These are phyloP conservation scores for Sebastolobus altivelis DNA, from an alignment of 2,797 vertebrate species.

Conservation along the genomic window DNA sequence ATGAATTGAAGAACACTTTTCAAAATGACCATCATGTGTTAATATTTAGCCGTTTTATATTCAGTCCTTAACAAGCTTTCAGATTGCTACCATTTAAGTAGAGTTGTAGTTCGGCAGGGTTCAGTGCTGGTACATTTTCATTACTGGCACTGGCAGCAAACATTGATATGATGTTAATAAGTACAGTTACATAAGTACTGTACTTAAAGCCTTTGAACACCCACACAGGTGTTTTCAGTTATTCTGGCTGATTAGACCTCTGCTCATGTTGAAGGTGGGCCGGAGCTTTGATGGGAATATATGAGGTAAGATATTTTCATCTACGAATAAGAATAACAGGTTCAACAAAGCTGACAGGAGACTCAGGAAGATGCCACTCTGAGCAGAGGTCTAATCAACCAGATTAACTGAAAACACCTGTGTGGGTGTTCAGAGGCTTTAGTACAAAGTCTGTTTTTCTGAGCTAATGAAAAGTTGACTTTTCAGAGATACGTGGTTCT, in stretches of 20 bases:
- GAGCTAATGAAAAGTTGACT: not conserved
- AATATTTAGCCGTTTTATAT: not conserved
- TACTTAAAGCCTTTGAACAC: not conserved
- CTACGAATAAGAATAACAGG: not conserved
- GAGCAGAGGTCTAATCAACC: not conserved
- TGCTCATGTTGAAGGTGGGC: not conserved
- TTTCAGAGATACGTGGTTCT: not conserved
- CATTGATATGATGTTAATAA: not conserved
- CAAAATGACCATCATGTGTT: not conserved
- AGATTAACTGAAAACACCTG: not conserved
- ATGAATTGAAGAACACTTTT: not conserved
- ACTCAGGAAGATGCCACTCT: not conserved
- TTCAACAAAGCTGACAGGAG: not conserved
- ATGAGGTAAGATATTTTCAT: not conserved
- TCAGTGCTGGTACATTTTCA: not conserved
- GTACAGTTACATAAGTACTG: not conserved
- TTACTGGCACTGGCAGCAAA: too few relatives aligned
- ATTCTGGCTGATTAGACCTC: not conserved
- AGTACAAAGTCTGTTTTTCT: accelerated
- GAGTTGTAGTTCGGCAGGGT: not conserved
- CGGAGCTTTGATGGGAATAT: not conserved
- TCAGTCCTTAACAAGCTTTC: not conserved
- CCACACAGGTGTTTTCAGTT: not conserved
- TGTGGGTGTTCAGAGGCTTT: too few relatives aligned
- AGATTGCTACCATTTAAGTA: not conserved